These are phyloP conservation scores for Cherax destructor DNA, from an alignment of 1,140 invertebrate species.

Conservation along the genomic window DNA sequence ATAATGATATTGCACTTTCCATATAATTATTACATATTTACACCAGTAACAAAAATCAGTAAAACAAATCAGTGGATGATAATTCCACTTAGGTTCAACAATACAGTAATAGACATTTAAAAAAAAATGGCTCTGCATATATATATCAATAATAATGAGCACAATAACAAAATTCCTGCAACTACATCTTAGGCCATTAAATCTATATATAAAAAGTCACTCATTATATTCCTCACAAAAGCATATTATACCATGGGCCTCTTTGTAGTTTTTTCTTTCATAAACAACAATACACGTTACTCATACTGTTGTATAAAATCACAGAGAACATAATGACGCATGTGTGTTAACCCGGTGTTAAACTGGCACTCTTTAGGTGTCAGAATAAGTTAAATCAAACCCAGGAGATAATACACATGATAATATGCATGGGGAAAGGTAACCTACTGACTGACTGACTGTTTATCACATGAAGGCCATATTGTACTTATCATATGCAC, in stretches of 20 bases:
- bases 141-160: not conserved
- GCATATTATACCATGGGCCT: not conserved
- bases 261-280: conserved; percentile 6
- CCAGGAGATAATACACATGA: not conserved
- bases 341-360: not conserved
- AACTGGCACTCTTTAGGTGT: not conserved
- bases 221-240: not conserved
- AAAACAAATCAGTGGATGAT: not conserved
- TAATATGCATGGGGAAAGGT: not conserved
- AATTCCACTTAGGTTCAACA: not conserved
- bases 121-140: not conserved
- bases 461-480: not conserved
- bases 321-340: conserved; percentile 1
- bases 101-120: not conserved
- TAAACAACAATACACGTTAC: not conserved
- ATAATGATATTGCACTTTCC: not conserved
- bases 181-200: not conserved
- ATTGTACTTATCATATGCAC: not conserved
- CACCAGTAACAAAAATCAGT: not conserved
- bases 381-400: not conserved
- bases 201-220: not conserved
- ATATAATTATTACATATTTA: not conserved
- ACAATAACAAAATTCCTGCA: not conserved
- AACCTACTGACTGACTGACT: not conserved
- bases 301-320: not conserved